A percentile compares a stretch with the other conserved stretches of the same genome.
These are phyloP conservation scores for Hydrochoerus hydrochaeris DNA, from an alignment of 2,113 vertebrate species.

Conservation along the genomic window DNA sequence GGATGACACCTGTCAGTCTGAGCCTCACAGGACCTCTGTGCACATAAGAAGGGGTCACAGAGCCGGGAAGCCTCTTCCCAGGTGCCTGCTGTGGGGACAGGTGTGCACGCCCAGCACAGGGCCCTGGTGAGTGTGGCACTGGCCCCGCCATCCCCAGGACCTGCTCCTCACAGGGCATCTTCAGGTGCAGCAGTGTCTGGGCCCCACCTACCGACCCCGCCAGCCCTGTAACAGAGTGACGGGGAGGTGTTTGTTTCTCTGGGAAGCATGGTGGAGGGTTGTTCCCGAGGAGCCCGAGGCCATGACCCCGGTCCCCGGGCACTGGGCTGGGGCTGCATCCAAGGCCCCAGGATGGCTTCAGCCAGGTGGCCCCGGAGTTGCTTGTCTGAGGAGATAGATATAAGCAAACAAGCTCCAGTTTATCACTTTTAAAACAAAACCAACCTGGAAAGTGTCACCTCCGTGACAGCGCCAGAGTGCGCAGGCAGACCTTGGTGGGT, in stretches of 20 bases:
- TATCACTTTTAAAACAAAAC: background rate
- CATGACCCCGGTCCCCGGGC: background rate
- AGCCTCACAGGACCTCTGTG: background rate
- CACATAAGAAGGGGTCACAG: background rate
- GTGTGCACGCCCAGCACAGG: background rate
- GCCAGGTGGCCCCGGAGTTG: background rate
- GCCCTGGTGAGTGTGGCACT: background rate
- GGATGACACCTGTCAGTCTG: background rate
- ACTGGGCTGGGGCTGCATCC: background rate
- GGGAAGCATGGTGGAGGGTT: background rate
- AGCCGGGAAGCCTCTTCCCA: background rate
- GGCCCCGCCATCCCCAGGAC: background rate
- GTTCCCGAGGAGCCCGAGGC: background rate
- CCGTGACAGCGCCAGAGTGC: background rate
- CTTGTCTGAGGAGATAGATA: background rate
- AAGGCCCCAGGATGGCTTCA: background rate
- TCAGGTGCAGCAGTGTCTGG: background rate
- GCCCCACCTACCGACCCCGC: background rate
- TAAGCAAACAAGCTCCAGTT: background rate
- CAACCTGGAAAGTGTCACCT: background rate
- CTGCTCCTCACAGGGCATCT: background rate
- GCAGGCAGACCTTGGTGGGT: fast-evolving
- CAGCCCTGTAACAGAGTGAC: background rate
- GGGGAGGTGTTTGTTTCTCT: fast-evolving
- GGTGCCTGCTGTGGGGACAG: background rate